phyloP scores from a whole-genome alignment of 2,888 invertebrate species.

The Apocheima hispidaria region DNA sequence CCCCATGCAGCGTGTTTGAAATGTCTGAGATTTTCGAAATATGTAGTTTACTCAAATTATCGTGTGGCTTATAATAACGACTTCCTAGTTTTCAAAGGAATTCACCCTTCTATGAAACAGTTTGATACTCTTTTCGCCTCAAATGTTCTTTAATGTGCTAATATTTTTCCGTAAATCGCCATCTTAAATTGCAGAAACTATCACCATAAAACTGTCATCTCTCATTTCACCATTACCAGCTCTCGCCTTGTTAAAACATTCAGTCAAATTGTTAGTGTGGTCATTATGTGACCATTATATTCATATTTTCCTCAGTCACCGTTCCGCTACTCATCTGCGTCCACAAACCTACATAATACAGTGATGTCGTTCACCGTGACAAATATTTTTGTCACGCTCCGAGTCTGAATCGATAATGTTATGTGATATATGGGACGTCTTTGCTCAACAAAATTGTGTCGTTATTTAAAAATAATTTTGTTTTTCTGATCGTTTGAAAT shows the following conservation, averaged over 20 bases:
- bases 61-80: background rate
- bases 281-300: slow-evolving; percentile 57
- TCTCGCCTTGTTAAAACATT: slow-evolving; percentile 39
- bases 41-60: background rate
- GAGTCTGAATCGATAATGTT: slow-evolving; percentile 31
- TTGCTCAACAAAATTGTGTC: background rate
- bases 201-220: slow-evolving; percentile 24
- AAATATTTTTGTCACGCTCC: slow-evolving; percentile 34
- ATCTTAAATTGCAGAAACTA: slow-evolving; percentile 17
- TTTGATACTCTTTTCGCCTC: background rate
- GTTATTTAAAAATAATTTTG: background rate
- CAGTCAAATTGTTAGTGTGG: slow-evolving; percentile 34
- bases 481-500: background rate
- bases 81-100: background rate
- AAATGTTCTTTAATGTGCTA: slow-evolving; percentile 7
- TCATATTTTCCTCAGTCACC: slow-evolving; percentile 52
- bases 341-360: slow-evolving; percentile 25
- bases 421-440: slow-evolving; percentile 30
- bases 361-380: slow-evolving; percentile 33
- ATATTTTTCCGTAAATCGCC: slow-evolving; percentile 17
- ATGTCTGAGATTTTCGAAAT: background rate
- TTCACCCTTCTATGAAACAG: background rate
- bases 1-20: background rate
- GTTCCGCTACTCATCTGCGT: slow-evolving; percentile 36
- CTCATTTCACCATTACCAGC: slow-evolving; percentile 27